phyloP scores from a whole-genome alignment of 1,140 invertebrate species.

The Macrosteles quadrilineatus region DNA sequence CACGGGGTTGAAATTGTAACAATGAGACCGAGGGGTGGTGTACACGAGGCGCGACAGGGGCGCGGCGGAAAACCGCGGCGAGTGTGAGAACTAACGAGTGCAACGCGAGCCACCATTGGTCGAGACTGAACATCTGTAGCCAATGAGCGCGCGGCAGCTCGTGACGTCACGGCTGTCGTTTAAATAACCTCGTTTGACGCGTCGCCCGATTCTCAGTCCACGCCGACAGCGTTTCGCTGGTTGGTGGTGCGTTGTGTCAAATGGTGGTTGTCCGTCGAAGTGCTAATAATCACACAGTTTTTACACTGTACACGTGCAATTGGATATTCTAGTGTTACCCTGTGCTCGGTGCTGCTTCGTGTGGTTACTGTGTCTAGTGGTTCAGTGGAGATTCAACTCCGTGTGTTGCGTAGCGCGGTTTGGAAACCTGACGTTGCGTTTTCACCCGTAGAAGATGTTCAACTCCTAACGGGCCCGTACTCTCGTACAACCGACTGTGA shows the following conservation, averaged over 20 bases:
- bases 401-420: not conserved
- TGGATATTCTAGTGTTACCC: constrained; percentile 39
- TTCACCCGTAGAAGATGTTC: constrained; percentile 28
- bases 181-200: constrained; percentile 6
- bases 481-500: constrained; percentile 35
- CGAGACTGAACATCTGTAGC: not conserved
- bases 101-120: constrained; percentile 5
- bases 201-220: not conserved
- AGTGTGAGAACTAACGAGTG: not conserved
- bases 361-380: constrained; percentile 29
- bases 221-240: constrained; percentile 16
- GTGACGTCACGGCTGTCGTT: constrained; percentile 18
- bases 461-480: constrained; percentile 20
- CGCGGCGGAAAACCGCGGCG: not conserved
- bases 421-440: constrained; percentile 21
- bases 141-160: constrained; percentile 1
- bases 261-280: constrained; percentile 40
- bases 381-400: not conserved
- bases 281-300: constrained; percentile 39
- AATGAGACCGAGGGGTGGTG: too few species aligned
- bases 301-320: constrained; percentile 41
- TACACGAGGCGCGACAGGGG: not conserved
- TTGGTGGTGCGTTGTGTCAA: constrained; percentile 28
- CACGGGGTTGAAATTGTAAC: too few species aligned
- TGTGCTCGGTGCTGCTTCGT: constrained; percentile 22